Conservation (phyloP, 2,888 invertebrate genomes). For the Ectemnius continuus region DNA sequence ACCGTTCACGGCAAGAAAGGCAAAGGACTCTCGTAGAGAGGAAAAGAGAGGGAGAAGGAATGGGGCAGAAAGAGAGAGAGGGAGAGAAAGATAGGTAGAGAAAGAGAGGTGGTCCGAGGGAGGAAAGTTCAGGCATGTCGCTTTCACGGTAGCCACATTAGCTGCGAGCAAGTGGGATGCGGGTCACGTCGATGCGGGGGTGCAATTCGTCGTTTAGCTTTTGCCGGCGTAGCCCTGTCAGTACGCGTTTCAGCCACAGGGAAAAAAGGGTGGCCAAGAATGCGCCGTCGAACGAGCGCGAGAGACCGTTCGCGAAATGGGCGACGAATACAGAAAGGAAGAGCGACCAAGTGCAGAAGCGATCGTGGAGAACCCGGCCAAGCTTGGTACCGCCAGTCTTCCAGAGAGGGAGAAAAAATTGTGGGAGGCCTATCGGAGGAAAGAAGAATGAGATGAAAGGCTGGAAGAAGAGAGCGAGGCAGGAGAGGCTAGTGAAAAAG, state of each 20-base stretch:
- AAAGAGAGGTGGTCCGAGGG: conserved; percentile 10
- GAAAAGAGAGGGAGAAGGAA: background rate
- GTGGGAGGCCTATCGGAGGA: conserved; percentile 18
- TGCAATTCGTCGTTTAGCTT: conserved; percentile 69
- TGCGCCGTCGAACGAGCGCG: background rate
- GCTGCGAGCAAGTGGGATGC: conserved; percentile 45
- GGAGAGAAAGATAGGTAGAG: background rate
- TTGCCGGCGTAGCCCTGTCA: conserved; percentile 59
- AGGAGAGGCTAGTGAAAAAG: conserved; percentile 3
- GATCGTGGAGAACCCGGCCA: conserved; percentile 8
- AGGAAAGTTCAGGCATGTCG: conserved; percentile 40
- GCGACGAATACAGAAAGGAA: conserved; percentile 30
- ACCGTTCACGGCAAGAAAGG: conserved; percentile 5
- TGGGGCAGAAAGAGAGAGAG: background rate
- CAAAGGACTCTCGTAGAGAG: conserved; percentile 3
- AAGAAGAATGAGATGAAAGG: conserved; percentile 5
- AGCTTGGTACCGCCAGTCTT: background rate
- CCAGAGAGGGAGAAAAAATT: conserved; percentile 7
- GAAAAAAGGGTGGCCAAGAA: background rate
- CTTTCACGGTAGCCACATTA: conserved; percentile 54
- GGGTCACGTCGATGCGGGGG: conserved; percentile 57
- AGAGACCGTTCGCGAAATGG: conserved; percentile 5
- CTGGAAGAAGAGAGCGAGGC: conserved; percentile 26
- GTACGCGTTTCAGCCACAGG: conserved; percentile 29
- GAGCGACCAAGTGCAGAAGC: conserved; percentile 19